Percentiles rank a stretch among this genome's conserved stretches.
phyloP scores from a whole-genome alignment of 1,140 invertebrate genomes.

The Drosophila melanica region DNA sequence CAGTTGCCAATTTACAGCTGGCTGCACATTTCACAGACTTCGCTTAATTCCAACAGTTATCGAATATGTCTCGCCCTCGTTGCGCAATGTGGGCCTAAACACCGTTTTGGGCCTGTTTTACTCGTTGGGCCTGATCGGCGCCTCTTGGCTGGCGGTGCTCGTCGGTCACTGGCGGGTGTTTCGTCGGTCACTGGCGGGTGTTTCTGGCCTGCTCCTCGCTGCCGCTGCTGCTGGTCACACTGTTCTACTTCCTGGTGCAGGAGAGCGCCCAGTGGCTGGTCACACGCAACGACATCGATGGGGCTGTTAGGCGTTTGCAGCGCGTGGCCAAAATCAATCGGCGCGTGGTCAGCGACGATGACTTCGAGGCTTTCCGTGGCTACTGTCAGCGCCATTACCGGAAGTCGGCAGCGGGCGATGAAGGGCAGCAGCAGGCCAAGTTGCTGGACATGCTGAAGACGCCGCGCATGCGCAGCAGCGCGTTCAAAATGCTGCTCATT shows the following conservation, averaged over 20 bases:
- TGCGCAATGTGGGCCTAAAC: constrained; percentile 86
- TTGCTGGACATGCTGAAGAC: constrained; percentile 85
- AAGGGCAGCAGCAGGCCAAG: constrained; percentile 60
- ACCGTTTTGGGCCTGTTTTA: constrained; percentile 86
- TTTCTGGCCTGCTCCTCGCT: constrained; percentile 85
- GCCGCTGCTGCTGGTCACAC: constrained; percentile 84
- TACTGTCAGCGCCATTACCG: constrained; percentile 68
- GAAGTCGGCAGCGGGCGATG: constrained; percentile 62
- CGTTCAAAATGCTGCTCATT: constrained; percentile 85
- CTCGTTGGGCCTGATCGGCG: constrained; percentile 84
- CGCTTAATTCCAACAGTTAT: constrained; percentile 82
- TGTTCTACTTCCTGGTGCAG: constrained; percentile 85
- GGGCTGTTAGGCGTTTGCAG: constrained; percentile 85
- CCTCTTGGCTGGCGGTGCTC: constrained; percentile 86
- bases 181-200: no score
- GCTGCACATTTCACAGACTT: background rate
- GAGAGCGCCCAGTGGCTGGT: constrained; percentile 87
- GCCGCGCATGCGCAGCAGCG: constrained; percentile 85
- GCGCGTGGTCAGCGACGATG: constrained; percentile 80
- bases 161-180: constrained; percentile 85
- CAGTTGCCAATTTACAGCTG: background rate
- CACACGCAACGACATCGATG: constrained; percentile 85
- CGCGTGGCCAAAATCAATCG: constrained; percentile 86
- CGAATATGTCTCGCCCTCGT: constrained; percentile 86
- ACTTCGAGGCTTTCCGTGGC: constrained; percentile 83